A percentile compares a stretch with the other conserved stretches of the same genome.
Conservation (phyloP, 1,140 invertebrate genomes). For the Conus betulinus region DNA sequence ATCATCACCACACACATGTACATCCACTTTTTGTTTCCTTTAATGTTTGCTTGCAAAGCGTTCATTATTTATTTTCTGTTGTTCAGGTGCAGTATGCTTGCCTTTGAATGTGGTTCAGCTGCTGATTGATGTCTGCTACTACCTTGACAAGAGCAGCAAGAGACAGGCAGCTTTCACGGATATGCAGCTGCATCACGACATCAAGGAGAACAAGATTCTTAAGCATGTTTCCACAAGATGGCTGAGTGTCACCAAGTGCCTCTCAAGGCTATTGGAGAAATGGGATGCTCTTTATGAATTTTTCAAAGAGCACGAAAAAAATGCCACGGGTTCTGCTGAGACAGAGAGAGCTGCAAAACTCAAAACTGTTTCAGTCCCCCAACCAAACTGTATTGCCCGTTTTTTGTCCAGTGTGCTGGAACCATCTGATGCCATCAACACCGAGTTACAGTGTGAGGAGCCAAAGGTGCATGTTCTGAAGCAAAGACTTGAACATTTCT, state of each 20-base stretch:
- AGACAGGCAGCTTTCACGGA: slow-evolving; percentile 7
- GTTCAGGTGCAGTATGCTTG: background rate
- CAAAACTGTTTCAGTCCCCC: slow-evolving; percentile 5
- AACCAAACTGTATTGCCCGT: slow-evolving; percentile 5
- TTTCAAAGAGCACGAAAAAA: background rate
- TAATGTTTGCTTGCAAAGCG: background rate
- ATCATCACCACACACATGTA: background rate
- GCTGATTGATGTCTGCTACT: slow-evolving; percentile 34
- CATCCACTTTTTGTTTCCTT: background rate
- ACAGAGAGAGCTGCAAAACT: background rate
- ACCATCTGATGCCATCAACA: background rate
- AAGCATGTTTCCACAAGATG: slow-evolving; percentile 38
- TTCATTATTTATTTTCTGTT: background rate
- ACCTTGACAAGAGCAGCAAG: slow-evolving; percentile 23
- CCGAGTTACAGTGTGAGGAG: background rate
- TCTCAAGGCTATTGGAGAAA: background rate
- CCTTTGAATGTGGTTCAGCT: background rate
- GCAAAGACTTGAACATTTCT: background rate
- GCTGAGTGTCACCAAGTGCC: background rate
- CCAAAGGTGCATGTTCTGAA: background rate
- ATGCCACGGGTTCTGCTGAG: background rate
- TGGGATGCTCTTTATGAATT: slow-evolving; percentile 18
- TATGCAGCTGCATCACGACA: background rate
- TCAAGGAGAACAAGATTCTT: slow-evolving; percentile 21
- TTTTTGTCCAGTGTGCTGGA: background rate